Conservation (phyloP, 2,888 invertebrate genomes). For the Pteria penguin region DNA sequence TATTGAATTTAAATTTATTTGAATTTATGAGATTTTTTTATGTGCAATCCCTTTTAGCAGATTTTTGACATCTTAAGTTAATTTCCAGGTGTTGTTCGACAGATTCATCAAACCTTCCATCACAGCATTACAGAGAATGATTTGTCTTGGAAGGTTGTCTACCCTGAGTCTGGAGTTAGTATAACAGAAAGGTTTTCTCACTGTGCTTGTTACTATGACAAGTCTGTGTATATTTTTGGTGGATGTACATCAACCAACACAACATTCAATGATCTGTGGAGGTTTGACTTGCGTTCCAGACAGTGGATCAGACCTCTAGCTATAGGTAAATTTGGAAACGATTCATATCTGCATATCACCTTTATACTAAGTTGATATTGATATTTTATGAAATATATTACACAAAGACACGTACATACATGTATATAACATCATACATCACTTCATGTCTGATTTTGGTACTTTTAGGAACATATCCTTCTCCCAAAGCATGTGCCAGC, state of each 20-base stretch:
- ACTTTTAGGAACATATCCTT: slow-evolving; percentile 90
- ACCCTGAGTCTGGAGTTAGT: slow-evolving; percentile 83
- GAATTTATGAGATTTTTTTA: no score
- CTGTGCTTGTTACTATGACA: slow-evolving; percentile 85
- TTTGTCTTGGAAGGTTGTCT: slow-evolving; percentile 63
- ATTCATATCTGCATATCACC: not conserved
- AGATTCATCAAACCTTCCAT: slow-evolving; percentile 87
- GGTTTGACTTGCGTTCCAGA: slow-evolving; percentile 91
- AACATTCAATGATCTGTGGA: slow-evolving; percentile 98
- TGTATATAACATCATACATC: no score
- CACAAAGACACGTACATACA: no score
- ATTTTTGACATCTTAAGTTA: no score
- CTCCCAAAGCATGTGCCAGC: slow-evolving; percentile 96
- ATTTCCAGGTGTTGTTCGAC: slow-evolving; percentile 88
- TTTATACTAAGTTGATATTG: no score
- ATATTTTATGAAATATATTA: no score
- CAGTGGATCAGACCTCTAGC: slow-evolving; percentile 86
- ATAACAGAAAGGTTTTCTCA: slow-evolving; percentile 96
- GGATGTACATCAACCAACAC: slow-evolving; percentile 96
- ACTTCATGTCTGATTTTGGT: no score
- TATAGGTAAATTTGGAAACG: slow-evolving; percentile 76
- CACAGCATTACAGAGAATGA: slow-evolving; percentile 83
- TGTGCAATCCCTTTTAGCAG: no score
- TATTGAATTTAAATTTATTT: no score
- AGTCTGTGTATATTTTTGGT: slow-evolving; percentile 92